phyloP scores from a whole-genome alignment of 2,113 vertebrate species.

The Chrysemys picta region DNA sequence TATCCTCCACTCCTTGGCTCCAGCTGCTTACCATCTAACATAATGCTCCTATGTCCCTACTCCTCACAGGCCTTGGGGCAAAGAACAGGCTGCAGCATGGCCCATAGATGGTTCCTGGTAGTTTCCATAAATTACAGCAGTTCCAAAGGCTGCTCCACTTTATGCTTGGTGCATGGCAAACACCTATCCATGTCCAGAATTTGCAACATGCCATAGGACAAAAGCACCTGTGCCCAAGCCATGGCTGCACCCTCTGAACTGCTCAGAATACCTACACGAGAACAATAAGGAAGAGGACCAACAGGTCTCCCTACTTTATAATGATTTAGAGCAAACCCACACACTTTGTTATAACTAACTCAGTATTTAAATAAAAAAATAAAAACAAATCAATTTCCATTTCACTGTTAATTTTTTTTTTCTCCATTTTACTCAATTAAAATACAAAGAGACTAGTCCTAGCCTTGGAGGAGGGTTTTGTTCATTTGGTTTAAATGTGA shows the following conservation, averaged over 20 bases:
- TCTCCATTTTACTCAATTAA: too few species aligned
- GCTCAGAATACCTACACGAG: neutral
- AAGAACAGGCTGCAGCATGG: too few species aligned
- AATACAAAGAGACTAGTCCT: neutral
- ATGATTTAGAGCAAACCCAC: neutral
- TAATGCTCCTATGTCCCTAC: neutral
- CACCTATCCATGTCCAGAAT: neutral
- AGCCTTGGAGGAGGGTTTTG: too few species aligned
- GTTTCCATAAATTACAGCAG: neutral
- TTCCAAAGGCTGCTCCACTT: neutral
- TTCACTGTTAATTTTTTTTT: accelerated
- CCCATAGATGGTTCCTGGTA: neutral
- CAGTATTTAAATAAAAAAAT: neutral
- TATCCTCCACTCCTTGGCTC: neutral
- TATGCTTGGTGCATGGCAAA: neutral
- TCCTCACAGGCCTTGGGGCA: neutral
- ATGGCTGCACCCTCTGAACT: neutral
- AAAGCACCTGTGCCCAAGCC: neutral
- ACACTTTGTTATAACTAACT: neutral
- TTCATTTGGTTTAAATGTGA: neutral
- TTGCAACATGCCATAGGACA: neutral
- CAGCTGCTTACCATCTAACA: neutral
- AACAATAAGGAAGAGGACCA: neutral
- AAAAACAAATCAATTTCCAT: too few species aligned
- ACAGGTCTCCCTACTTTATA: neutral